Percentiles rank a stretch among this genome's conserved stretches.
phyloP scores from a whole-genome alignment of 2,113 vertebrate genomes.

The Cheirogaleus medius region DNA sequence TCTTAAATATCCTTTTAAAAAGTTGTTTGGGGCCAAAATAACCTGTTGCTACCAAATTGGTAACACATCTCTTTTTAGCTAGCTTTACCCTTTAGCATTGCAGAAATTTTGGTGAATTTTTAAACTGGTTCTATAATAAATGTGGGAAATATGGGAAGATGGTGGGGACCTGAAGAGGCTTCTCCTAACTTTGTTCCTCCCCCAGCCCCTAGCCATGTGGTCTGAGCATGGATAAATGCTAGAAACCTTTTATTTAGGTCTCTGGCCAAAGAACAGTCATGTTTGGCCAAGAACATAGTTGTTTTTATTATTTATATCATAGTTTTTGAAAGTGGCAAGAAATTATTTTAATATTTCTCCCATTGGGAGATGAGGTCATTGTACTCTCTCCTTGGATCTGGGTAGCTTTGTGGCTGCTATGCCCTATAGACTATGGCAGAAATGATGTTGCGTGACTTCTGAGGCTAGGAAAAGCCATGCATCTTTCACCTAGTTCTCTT shows the following conservation, averaged over 20 bases:
- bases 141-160: not conserved
- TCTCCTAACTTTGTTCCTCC: not conserved
- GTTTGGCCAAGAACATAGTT: not conserved
- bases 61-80: not conserved
- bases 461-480: not conserved
- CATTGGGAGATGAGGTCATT: not conserved
- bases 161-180: not conserved
- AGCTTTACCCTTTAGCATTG: not conserved
- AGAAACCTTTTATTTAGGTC: not conserved
- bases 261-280: not conserved
- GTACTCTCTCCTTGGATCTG: not conserved
- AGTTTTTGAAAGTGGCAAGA: not conserved
- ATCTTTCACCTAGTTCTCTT: not conserved
- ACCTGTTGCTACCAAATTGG: not conserved
- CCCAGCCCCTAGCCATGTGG: not conserved
- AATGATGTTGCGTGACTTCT: not conserved
- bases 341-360: not conserved
- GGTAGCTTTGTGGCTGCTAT: not conserved
- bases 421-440: not conserved
- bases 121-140: not conserved
- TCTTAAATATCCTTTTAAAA: slow-evolving; percentile 27
- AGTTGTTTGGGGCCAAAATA: not conserved
- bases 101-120: not conserved
- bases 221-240: not conserved
- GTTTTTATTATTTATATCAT: not conserved